Base-by-base conservation (phyloP, 2,797 vertebrate species). In the Poecile montanus region DNA sequence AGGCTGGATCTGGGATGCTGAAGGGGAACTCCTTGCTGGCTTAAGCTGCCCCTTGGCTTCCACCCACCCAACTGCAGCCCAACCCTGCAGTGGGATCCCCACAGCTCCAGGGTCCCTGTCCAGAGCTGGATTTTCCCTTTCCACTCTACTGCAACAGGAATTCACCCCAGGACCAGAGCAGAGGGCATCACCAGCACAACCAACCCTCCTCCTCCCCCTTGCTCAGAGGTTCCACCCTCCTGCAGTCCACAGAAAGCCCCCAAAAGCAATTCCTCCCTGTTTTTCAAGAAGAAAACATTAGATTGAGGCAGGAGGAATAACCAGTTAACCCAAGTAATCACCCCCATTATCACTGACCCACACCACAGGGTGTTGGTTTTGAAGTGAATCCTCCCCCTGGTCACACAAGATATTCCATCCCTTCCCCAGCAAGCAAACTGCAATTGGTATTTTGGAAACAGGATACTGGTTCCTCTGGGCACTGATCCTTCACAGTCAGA, bases 91-190 rank as follows among this genome's bases (percentile, higher is more conserved):
- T 13, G 50, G 61, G 63, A 71, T 13, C 32, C 26, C 47, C 16
- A 9, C 0, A 0, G 42, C 21, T 58, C 30, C 54, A 29, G 20
- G 4, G 15, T 5, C 23, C 13, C 60, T 58, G 65, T 40, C 20
- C 63, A 80, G 63, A 47, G 42, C 4, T 47, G 44, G 22, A 61
- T 16, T 23, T n/a, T n/a, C 72, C 53, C 53, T 27, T 77, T 38
- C 18, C 15, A 10, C 58, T 26, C 34, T 54, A 30, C 29, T 81
- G 57, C 14, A 17, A 40, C 16, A 77, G 61, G 29, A 67, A 63
- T 34, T 81, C 29, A 50, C 3, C 29, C 50, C 61, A 68, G 34
- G 29, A 73, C 5, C 25, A 38, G 34, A 27, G 36, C 22, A 79
- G 51, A 65, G 12, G 8, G 16, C 40, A 38, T 10, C n/a, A 62